Base-by-base conservation (phyloP, 2,888 invertebrate species). In the Ormia ochracea region DNA sequence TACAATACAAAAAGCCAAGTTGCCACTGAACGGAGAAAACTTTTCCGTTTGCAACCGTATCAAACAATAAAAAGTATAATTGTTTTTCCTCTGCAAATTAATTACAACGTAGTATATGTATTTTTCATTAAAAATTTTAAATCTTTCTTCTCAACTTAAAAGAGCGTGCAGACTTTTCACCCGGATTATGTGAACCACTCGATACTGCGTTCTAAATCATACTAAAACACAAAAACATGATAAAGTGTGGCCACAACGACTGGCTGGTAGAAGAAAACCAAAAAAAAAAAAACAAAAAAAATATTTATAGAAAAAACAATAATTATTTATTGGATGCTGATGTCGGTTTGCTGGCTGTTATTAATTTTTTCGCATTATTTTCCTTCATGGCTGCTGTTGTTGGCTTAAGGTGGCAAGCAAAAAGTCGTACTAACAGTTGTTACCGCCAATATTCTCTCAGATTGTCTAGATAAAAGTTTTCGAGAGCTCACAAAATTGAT, bases 161-260 rank as follows among this genome's bases (percentile, higher is more conserved):
- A 21, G 59, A 36, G 21, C 26, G 63, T 82, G 56, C 58, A 28
- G 43, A 61, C 63, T 66, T 66, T 54, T 61, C 61, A 23, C 5
- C 75, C 73, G 79, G 38, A 31, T 70, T 70, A 65, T 59, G 72
- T 78, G 84, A 84, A 86, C 87, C 85, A 85, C 77, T 81, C 84
- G 83, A 83, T 84, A 84, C 83, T 84, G 85, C 86, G 86, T 83
- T 85, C 85, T 85, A 83, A 83, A 85, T 84, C 81, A 86, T 86
- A 87, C 87, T 87, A 84, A 87, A 87, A 83, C 80, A 83, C 66
- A 81, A 82, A 85, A 86, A 86, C 84, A 83, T 82, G 82, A 84
- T 85, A 84, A 83, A 81, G 78, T 79, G 82, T 75, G 81, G 65
- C 68, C 78, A 78, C 82, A 81, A 82, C 74, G 54, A 54, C 54